Evolutionary conservation across 2,113 vertebrate genomes (phyloP).

Genomic region (Elephantulus edwardii): DNA sequence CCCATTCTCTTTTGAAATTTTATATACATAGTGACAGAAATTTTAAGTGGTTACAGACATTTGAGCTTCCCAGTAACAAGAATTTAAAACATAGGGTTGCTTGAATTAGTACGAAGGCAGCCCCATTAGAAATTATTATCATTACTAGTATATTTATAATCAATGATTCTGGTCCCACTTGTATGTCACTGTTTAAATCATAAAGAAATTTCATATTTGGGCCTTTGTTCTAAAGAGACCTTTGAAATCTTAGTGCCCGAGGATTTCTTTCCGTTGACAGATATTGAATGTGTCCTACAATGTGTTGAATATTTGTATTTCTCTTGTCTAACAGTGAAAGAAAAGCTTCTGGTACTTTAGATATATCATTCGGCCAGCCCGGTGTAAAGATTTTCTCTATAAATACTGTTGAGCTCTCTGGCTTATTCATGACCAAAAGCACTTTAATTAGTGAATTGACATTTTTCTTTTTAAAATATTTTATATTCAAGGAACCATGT

Average conservation of each 20-base stretch:
- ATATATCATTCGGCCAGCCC: constrained; percentile 19
- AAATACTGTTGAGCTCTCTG: constrained; percentile 27
- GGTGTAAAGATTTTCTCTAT: neutral
- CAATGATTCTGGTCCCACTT: neutral
- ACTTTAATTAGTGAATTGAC: constrained; percentile 44
- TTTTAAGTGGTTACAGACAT: constrained; percentile 4
- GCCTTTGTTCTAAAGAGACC: neutral
- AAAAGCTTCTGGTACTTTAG: neutral
- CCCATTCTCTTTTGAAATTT: neutral
- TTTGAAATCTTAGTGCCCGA: constrained; percentile 1
- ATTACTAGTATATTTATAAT: neutral
- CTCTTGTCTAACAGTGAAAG: constrained; percentile 4
- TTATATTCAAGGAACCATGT: constrained; percentile 36
- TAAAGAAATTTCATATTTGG: neutral
- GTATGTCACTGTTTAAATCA: neutral
- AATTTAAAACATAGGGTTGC: neutral
- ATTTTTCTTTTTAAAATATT: constrained; percentile 14
- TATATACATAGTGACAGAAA: neutral
- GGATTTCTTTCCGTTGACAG: too few species aligned
- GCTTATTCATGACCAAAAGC: neutral
- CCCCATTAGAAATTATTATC: neutral
- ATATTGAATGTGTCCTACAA: constrained; percentile 11
- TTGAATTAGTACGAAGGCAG: neutral
- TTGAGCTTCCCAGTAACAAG: neutral
- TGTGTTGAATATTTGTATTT: constrained; percentile 5